Evolutionary conservation across 53 echinoderm and acorn worm genomes (phyloP).

Genomic region (Antedon mediterranea): DNA sequence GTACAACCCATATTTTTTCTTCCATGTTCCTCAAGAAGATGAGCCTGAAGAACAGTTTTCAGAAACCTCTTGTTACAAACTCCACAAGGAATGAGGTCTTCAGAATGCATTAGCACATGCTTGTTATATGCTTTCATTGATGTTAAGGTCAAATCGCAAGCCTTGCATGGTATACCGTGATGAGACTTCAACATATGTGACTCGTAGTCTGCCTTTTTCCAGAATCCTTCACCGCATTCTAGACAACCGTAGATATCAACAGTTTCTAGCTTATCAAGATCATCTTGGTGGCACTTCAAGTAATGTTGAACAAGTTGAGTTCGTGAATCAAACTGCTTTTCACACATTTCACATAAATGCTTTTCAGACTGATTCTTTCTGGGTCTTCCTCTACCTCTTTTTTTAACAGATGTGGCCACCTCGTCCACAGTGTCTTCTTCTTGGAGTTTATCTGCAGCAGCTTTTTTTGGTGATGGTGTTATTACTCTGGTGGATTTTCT

Average conservation of each 20-base stretch:
- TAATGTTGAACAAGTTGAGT: neutral
- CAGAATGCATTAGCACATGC: neutral
- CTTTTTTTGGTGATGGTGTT: neutral
- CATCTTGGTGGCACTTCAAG: neutral
- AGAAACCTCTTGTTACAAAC: slow-evolving; percentile 12
- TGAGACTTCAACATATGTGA: neutral
- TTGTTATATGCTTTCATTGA: neutral
- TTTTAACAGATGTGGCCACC: neutral
- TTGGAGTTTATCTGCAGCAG: slow-evolving; percentile 8
- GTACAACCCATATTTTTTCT: neutral
- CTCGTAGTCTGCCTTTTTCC: neutral
- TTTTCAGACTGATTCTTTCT: neutral
- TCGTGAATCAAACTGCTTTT: neutral
- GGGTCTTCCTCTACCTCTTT: neutral
- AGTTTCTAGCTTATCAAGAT: neutral
- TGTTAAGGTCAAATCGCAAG: neutral
- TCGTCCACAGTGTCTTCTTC: neutral
- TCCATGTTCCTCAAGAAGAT: slow-evolving; percentile 9
- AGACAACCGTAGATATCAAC: neutral
- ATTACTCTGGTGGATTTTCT: neutral
- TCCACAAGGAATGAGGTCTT: slow-evolving; percentile 1
- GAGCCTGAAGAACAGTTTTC: neutral
- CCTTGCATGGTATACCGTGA: neutral
- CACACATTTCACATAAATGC: neutral
- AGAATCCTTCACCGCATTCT: neutral